A percentile compares a stretch with the other conserved stretches of the same genome.
Evolutionary conservation across 2,888 invertebrate species (phyloP).

Genomic region (Cryptocephalus primarius): DNA sequence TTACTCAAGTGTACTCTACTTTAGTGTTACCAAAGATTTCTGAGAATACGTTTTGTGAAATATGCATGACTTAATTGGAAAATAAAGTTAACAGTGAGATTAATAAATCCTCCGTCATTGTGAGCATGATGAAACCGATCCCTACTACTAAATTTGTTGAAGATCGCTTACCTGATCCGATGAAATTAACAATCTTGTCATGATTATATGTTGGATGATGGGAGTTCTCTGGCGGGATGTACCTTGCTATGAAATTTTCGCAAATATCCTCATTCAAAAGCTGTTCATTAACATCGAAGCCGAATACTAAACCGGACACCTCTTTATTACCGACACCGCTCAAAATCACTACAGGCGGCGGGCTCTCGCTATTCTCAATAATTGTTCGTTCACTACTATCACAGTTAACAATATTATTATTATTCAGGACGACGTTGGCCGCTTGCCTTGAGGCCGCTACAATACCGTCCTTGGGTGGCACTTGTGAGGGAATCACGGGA

Average conservation of each 20-base stretch:
- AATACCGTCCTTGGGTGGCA: background rate
- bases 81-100: too few species aligned
- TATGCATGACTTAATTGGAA: too few species aligned
- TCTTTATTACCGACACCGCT: constrained; percentile 47
- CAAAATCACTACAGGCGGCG: constrained; percentile 65
- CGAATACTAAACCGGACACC: constrained; percentile 63
- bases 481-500: background rate
- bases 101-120: too few species aligned
- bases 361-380: constrained; percentile 1
- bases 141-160: background rate
- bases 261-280: constrained; percentile 43
- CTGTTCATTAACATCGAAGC: constrained; percentile 68
- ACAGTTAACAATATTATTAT: constrained; percentile 13
- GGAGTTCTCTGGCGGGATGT: constrained; percentile 35
- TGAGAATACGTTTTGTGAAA: too few species aligned
- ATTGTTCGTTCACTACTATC: constrained; percentile 18
- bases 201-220: constrained; percentile 42
- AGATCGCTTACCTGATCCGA: constrained; percentile 46
- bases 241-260: constrained; percentile 38
- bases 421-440: background rate
- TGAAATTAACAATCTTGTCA: constrained; percentile 51
- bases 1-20: too few species aligned
- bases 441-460: background rate
- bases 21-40: too few species aligned
- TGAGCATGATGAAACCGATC: too few species aligned